phyloP scores from a whole-genome alignment of 2,113 vertebrate genomes.

The Vidua macroura region DNA sequence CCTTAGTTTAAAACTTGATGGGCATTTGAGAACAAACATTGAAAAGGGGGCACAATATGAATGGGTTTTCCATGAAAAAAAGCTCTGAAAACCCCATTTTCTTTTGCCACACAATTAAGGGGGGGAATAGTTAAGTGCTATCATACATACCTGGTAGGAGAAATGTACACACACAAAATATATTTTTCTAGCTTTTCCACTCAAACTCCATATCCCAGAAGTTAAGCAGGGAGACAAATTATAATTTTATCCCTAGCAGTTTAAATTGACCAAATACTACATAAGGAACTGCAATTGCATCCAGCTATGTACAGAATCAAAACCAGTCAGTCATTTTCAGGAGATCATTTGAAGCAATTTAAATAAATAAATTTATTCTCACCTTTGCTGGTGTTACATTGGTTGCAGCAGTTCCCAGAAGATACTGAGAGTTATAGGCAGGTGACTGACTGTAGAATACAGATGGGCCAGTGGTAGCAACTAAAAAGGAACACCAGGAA shows the following conservation, averaged over 20 bases:
- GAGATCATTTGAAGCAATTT: background rate
- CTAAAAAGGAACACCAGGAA: slow-evolving; percentile 63
- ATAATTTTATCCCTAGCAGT: background rate
- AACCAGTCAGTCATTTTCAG: background rate
- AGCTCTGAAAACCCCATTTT: background rate
- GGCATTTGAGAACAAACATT: background rate
- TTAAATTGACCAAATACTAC: background rate
- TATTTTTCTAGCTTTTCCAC: background rate
- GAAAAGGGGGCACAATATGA: background rate
- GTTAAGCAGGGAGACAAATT: background rate
- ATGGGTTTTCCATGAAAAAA: background rate
- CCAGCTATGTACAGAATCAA: background rate
- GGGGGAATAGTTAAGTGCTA: background rate
- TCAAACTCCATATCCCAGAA: background rate
- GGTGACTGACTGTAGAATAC: slow-evolving; percentile 92
- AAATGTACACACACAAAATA: background rate
- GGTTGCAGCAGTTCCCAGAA: slow-evolving; percentile 85
- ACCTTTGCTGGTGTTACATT: slow-evolving; percentile 96
- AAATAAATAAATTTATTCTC: background rate
- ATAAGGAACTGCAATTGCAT: background rate
- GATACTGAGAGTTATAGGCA: slow-evolving; percentile 93
- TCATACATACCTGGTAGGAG: background rate
- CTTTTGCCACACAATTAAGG: background rate
- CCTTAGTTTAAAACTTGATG: background rate
- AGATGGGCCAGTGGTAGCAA: slow-evolving; percentile 89